A percentile compares a stretch with the other conserved stretches of the same genome.
Evolutionary conservation across 2,113 vertebrate genomes (phyloP).

Genomic region (Sitta europaea): DNA sequence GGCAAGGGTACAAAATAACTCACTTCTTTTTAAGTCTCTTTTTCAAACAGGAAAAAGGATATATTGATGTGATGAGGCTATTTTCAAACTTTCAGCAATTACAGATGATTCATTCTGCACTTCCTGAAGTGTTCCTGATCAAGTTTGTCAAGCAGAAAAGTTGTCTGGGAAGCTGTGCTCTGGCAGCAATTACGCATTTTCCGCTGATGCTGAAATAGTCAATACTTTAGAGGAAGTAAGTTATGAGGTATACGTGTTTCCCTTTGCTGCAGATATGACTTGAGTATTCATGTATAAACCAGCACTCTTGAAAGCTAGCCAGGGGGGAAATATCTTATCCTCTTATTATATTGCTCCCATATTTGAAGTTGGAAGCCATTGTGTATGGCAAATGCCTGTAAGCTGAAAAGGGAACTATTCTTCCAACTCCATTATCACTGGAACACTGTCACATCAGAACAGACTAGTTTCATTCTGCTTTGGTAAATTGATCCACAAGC

Average conservation of each 20-base stretch:
- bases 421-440: not conserved
- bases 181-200: not conserved
- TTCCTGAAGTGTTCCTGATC: constrained; percentile 20
- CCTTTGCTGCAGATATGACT: not conserved
- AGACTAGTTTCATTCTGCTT: not conserved
- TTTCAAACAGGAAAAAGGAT: not conserved
- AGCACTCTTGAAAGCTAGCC: not conserved
- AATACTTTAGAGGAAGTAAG: not conserved
- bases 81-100: constrained; percentile 51
- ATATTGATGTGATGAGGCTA: not conserved
- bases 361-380: not conserved
- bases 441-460: not conserved
- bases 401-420: not conserved
- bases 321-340: not conserved
- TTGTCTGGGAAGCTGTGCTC: not conserved
- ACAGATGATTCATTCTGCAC: constrained; percentile 18
- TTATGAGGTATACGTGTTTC: not conserved
- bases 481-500: not conserved
- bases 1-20: not conserved
- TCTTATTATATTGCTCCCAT: not conserved
- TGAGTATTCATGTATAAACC: not conserved
- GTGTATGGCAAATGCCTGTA: not conserved
- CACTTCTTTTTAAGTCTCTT: not conserved
- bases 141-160: constrained; percentile 7
- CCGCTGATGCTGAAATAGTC: not conserved